phyloP scores from a whole-genome alignment of 2,797 vertebrate genomes.

The Mus minutoides region DNA sequence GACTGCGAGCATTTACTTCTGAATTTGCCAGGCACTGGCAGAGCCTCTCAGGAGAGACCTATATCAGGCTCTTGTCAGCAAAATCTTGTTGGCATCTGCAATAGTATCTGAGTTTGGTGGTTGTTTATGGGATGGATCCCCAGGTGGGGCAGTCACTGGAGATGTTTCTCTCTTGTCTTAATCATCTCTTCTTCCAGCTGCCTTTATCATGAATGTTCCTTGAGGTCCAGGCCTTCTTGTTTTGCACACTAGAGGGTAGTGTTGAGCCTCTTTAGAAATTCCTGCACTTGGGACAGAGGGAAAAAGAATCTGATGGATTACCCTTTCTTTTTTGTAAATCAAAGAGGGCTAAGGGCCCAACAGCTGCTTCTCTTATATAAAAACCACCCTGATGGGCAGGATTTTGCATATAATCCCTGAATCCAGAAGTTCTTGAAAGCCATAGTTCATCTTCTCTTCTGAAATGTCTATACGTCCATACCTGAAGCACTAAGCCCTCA shows the following conservation, averaged over 20 bases:
- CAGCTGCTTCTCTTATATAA: slow-evolving; percentile 66
- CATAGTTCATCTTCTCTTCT: not conserved
- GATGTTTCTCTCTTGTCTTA: not conserved
- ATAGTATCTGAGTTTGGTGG: too few relatives aligned
- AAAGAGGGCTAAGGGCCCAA: not conserved
- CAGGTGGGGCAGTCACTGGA: not conserved
- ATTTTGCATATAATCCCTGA: slow-evolving; percentile 56
- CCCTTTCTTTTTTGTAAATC: not conserved
- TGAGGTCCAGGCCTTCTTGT: not conserved
- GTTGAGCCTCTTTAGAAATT: slow-evolving; percentile 79
- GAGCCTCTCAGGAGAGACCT: too few relatives aligned
- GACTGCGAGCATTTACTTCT: too few relatives aligned
- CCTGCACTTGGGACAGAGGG: not conserved
- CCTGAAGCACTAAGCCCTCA: not conserved
- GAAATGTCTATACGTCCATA: not conserved
- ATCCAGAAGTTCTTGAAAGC: slow-evolving; percentile 63
- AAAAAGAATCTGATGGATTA: not conserved
- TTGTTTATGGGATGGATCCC: too few relatives aligned
- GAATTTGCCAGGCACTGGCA: too few relatives aligned
- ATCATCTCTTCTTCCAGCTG: not conserved
- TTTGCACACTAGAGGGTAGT: slow-evolving; percentile 84
- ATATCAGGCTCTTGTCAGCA: too few relatives aligned
- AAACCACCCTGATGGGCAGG: slow-evolving; percentile 39
- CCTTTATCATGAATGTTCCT: not conserved
- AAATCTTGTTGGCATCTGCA: too few relatives aligned